Percentiles rank a stretch among this genome's conserved stretches.
These are phyloP conservation scores for Philonicus albiceps DNA, from an alignment of 2,888 invertebrate genomes.

Conservation along the genomic window DNA sequence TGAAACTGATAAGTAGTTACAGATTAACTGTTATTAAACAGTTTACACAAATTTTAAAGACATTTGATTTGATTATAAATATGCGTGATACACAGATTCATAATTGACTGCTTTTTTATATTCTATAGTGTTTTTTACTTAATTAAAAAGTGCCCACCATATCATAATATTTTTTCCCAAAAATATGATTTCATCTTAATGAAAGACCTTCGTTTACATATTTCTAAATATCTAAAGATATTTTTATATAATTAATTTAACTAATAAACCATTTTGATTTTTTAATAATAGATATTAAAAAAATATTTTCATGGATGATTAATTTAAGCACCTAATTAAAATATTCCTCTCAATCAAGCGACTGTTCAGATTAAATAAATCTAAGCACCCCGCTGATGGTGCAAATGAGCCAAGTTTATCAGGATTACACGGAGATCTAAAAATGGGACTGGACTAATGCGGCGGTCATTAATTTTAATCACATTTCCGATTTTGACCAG, in stretches of 20 bases:
- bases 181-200: too few species aligned
- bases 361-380: neutral
- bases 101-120: too few species aligned
- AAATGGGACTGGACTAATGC: neutral
- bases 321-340: neutral
- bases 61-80: too few species aligned
- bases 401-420: neutral
- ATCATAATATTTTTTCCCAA: too few species aligned
- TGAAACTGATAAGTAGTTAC: too few species aligned
- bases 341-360: neutral
- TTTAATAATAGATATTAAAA: neutral
- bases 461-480: neutral
- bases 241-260: neutral
- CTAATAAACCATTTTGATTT: too few species aligned
- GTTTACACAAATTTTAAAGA: too few species aligned
- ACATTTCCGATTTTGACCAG: neutral
- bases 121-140: too few species aligned
- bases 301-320: neutral
- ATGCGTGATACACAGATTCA: too few species aligned
- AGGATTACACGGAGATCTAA: neutral
- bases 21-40: too few species aligned
- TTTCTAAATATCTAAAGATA: neutral
- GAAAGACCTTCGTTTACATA: too few species aligned
- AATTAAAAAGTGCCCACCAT: too few species aligned
- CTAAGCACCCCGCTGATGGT: neutral